Conservation (phyloP, 92 coral and sea anemone genomes). For the Desmophyllum pertusum region DNA sequence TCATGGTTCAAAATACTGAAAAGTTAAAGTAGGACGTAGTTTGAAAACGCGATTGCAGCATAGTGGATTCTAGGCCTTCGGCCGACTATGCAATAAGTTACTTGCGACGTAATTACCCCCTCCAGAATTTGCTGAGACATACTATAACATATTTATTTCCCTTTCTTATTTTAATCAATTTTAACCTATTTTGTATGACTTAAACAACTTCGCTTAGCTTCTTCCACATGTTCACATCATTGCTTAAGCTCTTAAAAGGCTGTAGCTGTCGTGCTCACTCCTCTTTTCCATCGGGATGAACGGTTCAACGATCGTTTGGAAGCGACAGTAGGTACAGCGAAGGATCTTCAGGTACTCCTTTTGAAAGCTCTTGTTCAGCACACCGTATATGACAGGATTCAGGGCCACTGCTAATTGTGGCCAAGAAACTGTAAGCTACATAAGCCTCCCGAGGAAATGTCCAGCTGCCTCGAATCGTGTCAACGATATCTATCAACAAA, state of each 20-base stretch:
- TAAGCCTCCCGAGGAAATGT: slow-evolving; percentile 51
- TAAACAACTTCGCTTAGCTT: too few relatives aligned
- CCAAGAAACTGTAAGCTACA: slow-evolving; percentile 45
- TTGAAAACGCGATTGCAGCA: too few relatives aligned
- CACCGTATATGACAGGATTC: slow-evolving; percentile 59
- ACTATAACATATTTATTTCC: too few relatives aligned
- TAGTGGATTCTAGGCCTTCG: too few relatives aligned
- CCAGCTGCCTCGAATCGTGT: slow-evolving; percentile 53
- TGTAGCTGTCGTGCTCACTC: slow-evolving; percentile 3
- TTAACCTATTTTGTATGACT: too few relatives aligned
- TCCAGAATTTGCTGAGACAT: too few relatives aligned
- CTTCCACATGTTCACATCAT: too few relatives aligned
- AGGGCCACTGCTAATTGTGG: slow-evolving; percentile 47
- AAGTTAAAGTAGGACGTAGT: too few relatives aligned
- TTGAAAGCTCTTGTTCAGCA: slow-evolving; percentile 57
- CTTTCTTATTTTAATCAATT: too few relatives aligned
- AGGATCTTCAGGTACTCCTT: slow-evolving; percentile 47
- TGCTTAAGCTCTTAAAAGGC: background rate
- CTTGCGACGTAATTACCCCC: too few relatives aligned
- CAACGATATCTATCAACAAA: slow-evolving; percentile 53
- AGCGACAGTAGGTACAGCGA: background rate
- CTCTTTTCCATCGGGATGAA: background rate
- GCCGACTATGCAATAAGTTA: too few relatives aligned
- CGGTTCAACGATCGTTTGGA: background rate
- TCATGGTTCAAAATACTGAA: too few relatives aligned